Base-by-base conservation (phyloP, 2,113 vertebrate genomes). In the Hippocampus guttulatus region DNA sequence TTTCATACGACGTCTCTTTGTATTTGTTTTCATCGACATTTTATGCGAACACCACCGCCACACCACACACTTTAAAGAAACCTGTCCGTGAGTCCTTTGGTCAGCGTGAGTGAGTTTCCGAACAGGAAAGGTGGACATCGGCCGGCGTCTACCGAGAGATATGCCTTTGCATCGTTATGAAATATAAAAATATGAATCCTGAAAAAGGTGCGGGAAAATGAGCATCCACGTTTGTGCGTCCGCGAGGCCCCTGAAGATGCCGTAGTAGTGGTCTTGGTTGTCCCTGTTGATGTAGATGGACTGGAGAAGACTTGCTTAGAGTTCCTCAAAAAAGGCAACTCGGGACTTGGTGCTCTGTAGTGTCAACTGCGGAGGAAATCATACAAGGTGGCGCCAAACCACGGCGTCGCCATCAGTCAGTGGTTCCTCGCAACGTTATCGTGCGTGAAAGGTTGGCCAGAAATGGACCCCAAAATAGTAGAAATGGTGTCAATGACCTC, bases 301-400 rank as follows among this genome's bases (percentile, higher is more conserved):
- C 9, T 25, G 25, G 23, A 27, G 23, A 58, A 58, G 3, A 27
- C 23, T 27, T 58, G 12, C 67, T 87, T 94, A 99, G 51, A 99
- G 94, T 79, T 97, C 96, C 84, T 98, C 95, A 81, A 97, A 98
- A 93, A 94, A 96, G 88, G 96, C 95, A 90, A 98, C 96, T 6
- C 95, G 94, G 90, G 95, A 93, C 85, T 96, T 96, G 91, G 96
- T 95, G 84, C 96, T 98, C 91, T 98, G 96, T 12, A 97, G 91
- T 58, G 97, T 99, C 60, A 97, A 93, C 96, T 98, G 95, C 76
- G 90, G 77, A 85, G 85, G 71, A 83, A 60, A 75, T 23, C 72
- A 33, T 21, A 73, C 51, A 80, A 55, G 74, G 33, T 21, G 40
- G 2, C 4, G 5, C 21, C 11, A 12, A 21, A 9, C 2, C 9